phyloP scores from a whole-genome alignment of 2,797 vertebrate species.

The Thamnophis elegans region DNA sequence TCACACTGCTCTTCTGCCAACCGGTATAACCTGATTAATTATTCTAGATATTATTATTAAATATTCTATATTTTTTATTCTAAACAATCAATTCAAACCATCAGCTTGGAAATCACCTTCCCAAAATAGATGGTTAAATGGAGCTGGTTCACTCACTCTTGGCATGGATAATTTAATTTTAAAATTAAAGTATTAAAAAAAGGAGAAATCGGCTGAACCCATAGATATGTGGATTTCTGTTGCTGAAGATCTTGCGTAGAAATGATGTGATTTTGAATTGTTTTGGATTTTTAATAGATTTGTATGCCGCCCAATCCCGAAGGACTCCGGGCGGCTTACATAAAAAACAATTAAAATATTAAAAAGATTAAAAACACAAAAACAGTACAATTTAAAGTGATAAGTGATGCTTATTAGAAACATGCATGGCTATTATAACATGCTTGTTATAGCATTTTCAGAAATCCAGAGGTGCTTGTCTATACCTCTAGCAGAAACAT shows the following conservation, averaged over 20 bases:
- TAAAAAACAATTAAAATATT: too few relatives aligned
- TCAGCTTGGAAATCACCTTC: neutral
- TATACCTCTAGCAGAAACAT: neutral
- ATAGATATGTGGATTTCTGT: neutral
- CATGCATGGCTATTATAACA: neutral
- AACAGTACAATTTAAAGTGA: too few relatives aligned
- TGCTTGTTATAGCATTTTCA: neutral
- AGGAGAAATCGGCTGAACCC: neutral
- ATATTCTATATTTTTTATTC: neutral
- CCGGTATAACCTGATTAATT: neutral
- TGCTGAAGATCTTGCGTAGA: neutral
- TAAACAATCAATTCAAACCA: neutral
- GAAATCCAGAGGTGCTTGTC: neutral
- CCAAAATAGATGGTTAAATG: neutral
- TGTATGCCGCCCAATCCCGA: too few relatives aligned
- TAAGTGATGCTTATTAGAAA: neutral
- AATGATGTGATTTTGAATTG: too few relatives aligned
- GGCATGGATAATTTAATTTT: neutral
- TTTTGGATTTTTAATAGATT: too few relatives aligned
- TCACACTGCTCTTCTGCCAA: neutral
- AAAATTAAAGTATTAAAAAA: too few relatives aligned
- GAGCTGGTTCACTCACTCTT: neutral
- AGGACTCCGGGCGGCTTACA: too few relatives aligned
- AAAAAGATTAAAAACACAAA: too few relatives aligned
- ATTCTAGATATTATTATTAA: neutral